Conservation (phyloP, 2,888 invertebrate genomes). For the Spisula subtruncata region DNA sequence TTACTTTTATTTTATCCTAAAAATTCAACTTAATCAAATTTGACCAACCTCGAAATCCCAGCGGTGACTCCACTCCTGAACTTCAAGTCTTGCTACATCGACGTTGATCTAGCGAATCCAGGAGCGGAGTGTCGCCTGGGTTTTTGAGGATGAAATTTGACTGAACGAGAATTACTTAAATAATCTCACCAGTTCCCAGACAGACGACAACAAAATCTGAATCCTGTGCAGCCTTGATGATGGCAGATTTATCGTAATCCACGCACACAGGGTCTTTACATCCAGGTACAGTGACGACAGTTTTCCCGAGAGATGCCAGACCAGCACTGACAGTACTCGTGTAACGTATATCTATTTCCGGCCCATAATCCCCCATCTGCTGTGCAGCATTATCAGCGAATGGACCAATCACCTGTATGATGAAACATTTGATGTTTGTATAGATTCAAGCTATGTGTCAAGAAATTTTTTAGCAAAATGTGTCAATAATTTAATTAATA, state of each 20-base stretch:
- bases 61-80: too few relatives aligned
- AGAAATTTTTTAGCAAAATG: too few relatives aligned
- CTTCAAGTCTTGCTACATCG: too few relatives aligned
- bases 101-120: too few relatives aligned
- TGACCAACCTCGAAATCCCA: too few relatives aligned
- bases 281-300: slow-evolving; percentile 73
- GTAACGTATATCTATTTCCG: slow-evolving; percentile 76
- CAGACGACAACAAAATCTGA: slow-evolving; percentile 83
- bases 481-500: too few relatives aligned
- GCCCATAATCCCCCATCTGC: slow-evolving; percentile 84
- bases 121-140: too few relatives aligned
- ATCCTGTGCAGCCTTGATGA: slow-evolving; percentile 75
- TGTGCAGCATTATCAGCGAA: slow-evolving; percentile 82
- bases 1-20: too few relatives aligned
- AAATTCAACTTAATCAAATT: too few relatives aligned
- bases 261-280: slow-evolving; percentile 79
- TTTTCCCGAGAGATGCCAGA: slow-evolving; percentile 73
- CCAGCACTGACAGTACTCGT: slow-evolving; percentile 81
- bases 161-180: too few relatives aligned
- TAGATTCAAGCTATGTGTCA: too few relatives aligned
- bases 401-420: slow-evolving; percentile 84
- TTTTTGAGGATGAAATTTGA: too few relatives aligned
- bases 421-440: background rate
- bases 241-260: slow-evolving; percentile 71
- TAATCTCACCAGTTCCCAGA: slow-evolving; percentile 82